Evolutionary conservation across 2,113 vertebrate genomes (phyloP), one percentile per base, ranked within the genome.

Genomic region (Hippolais icterina): DNA sequence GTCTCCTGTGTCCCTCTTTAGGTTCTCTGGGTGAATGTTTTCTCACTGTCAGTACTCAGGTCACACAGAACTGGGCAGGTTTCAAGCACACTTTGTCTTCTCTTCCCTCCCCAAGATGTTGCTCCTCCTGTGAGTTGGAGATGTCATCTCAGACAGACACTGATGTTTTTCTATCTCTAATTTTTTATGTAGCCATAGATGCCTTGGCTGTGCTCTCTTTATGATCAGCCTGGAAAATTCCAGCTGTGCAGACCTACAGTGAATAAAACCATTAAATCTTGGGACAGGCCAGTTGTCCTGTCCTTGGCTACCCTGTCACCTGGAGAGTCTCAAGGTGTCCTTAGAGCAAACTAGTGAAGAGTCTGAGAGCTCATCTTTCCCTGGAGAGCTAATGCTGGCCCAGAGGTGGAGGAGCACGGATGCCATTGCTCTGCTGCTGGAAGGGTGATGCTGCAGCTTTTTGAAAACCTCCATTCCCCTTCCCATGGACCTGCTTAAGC

Each of bases 361-460:
- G 9, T 50, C 70, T 86, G 64, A 18, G n/a, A 27, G 9, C 35
- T 60, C 4, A 15, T 42, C 54, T 70, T 60, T 9, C 28, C 9
- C 31, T 39, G 18, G 23, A 37, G 69, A 63, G 44, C 6, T 35
- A 2, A 28, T 17, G n/a, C 56, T 91, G 75, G 18, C 17, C 79
- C 31, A 19, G 41, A 65, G 63, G 23, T 50, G 66, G 64, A 87
- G 37, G 12, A 61, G 13, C 0, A 0, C 16, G 44, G 33, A 16
- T 85, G 23, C 17, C 69, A 15, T 0, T 2, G 9, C 6, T 2
- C 20, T 46, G 70, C 44, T 87, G 63, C 42, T 2, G 1, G 15
- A 65, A 24, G 75, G 22, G 17, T 41, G 88, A 59, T 29, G 57
- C 56, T 89, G 50, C 25, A 56, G 56, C 56, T 50, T 46, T 57